Percentiles rank a stretch among this genome's conserved stretches.
These are phyloP conservation scores for Sarcophaga bullata DNA, from an alignment of 1,140 invertebrate genomes.

Conservation along the genomic window DNA sequence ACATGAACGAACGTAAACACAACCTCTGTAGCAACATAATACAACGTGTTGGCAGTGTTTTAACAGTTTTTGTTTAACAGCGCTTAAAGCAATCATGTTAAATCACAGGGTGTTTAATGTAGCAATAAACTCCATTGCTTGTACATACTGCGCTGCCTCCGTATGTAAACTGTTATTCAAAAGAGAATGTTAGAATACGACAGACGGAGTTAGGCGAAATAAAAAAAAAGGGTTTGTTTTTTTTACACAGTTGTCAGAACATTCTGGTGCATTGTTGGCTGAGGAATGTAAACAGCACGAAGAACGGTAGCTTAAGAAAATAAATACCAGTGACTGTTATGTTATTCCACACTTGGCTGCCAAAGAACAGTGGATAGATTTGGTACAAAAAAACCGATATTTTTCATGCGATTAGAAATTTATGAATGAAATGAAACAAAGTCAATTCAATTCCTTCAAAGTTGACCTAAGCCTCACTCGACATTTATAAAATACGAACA, in stretches of 20 bases:
- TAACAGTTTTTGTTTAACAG: neutral
- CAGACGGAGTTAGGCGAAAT: too few species aligned
- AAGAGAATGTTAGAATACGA: neutral
- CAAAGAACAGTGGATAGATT: neutral
- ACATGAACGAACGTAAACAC: constrained; percentile 39
- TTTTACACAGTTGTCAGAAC: neutral
- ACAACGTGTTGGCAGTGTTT: constrained; percentile 9
- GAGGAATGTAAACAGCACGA: neutral
- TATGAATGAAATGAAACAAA: neutral
- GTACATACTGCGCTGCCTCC: neutral
- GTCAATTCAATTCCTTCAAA: too few species aligned
- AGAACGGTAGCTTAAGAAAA: too few species aligned
- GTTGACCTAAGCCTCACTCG: neutral
- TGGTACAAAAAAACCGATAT: neutral
- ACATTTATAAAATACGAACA: too few species aligned
- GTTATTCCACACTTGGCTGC: too few species aligned
- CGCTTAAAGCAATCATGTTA: neutral
- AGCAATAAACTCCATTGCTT: neutral
- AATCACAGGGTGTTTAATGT: neutral
- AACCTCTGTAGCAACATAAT: constrained; percentile 11
- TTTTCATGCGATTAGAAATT: neutral
- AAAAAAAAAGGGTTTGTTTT: too few species aligned
- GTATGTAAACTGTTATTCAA: neutral
- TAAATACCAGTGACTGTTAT: too few species aligned
- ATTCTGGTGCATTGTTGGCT: neutral